phyloP scores from a whole-genome alignment of 2,888 invertebrate genomes.

The Luperina nickerlii region DNA sequence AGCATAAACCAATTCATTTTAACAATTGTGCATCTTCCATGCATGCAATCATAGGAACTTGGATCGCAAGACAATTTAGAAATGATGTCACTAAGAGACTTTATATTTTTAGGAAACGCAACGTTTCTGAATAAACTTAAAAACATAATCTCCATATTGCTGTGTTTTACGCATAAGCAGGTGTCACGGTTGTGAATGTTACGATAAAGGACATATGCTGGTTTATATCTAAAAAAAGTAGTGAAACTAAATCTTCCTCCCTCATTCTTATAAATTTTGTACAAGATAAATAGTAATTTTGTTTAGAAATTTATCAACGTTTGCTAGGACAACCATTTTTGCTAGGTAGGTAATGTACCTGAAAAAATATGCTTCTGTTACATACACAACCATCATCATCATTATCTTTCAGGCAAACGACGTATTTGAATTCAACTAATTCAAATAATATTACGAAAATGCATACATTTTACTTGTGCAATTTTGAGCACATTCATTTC shows the following conservation, averaged over 20 bases:
- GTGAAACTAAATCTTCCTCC: slow-evolving; percentile 14
- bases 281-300: slow-evolving; percentile 19
- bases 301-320: neutral
- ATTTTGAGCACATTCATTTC: too few relatives aligned
- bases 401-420: too few relatives aligned
- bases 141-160: slow-evolving; percentile 24
- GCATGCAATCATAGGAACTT: slow-evolving; percentile 3
- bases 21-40: slow-evolving; percentile 2
- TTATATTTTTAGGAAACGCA: slow-evolving; percentile 8
- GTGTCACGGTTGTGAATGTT: slow-evolving; percentile 10
- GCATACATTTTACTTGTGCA: too few relatives aligned
- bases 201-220: slow-evolving; percentile 11
- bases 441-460: too few relatives aligned
- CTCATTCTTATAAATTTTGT: slow-evolving; percentile 22
- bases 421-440: too few relatives aligned
- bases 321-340: slow-evolving; percentile 9
- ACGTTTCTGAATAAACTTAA: neutral
- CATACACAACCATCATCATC: too few relatives aligned
- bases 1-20: accelerated
- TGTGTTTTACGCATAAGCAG: slow-evolving; percentile 6
- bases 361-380: too few relatives aligned
- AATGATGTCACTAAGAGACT: neutral
- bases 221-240: slow-evolving; percentile 20
- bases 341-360: too few relatives aligned
- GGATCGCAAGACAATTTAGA: slow-evolving; percentile 5